Base-by-base conservation (phyloP, 2,888 invertebrate species). In the Xylota sylvarum region DNA sequence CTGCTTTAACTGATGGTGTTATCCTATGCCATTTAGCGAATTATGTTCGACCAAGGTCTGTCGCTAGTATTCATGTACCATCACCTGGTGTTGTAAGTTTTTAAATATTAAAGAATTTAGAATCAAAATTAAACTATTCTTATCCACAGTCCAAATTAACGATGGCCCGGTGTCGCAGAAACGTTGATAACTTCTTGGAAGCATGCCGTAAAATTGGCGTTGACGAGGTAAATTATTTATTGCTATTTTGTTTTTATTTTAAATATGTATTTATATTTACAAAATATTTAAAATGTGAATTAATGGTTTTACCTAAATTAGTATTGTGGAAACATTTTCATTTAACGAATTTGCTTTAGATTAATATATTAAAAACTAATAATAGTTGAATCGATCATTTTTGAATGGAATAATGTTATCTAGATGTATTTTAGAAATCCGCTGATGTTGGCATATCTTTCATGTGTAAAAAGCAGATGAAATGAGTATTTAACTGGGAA, bases 141-240 rank as follows among this genome's bases (percentile, higher is more conserved):
- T 67, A 30, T 85, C 89, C 97, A 96, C 97, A 98, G 98, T 98
- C 98, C 43, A 98, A 98, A 93, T 93, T 98, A 89, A 97, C 98
- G n/a, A 96, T 97, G 96, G 97, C 98, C 50, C 95, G 98, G 90
- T 98, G 98, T 94, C 94, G 98, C 90, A 94, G 97, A 90, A 98
- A 98, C 92, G 98, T 98, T 32, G 98, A 98, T 92, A 98, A 98
- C 93, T 98, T 98, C 91, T 93, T 98, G 89, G 98, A 98, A 91
- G 98, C 98, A 23, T 98, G 98, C 93, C 94, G 97, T 84, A 97
- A 95, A 93, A 97, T 98, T 90, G 98, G 98, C 88, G 97, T 98
- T 12, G 96, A 97, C 93, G 97, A 98, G 96, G 98, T 98, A 93
- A 95, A 96, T 58, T n/a, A 43, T 46, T 37, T 70, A 3, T n/a